Evolutionary conservation across 1,140 invertebrate genomes (phyloP).

Genomic region (Ephestia elutella): DNA sequence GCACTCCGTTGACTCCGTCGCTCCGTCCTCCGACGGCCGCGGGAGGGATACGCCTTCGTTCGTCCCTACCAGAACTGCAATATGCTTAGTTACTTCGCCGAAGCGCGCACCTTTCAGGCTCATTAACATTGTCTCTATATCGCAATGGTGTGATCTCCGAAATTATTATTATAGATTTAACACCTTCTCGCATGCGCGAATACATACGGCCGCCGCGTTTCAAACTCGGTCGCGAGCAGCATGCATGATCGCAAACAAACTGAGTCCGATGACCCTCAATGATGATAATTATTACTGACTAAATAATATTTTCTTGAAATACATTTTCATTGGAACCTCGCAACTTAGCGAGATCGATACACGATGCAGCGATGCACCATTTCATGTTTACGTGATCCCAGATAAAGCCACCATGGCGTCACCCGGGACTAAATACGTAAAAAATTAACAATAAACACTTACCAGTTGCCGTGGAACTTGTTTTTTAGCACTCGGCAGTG

Average conservation of each 20-base stretch:
- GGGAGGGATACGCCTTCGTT: constrained; percentile 65
- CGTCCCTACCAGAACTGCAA: constrained; percentile 58
- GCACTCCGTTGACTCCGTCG: constrained; percentile 5
- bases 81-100: constrained; percentile 48
- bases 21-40: constrained; percentile 31
- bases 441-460: constrained; percentile 69
- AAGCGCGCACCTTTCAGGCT: constrained; percentile 40
- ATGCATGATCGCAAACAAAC: constrained; percentile 64
- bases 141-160: constrained; percentile 52
- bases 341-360: constrained; percentile 66
- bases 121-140: constrained; percentile 43
- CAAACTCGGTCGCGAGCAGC: constrained; percentile 59
- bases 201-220: constrained; percentile 72
- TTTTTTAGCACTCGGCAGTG: constrained; percentile 72
- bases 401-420: constrained; percentile 76
- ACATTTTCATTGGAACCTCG: constrained; percentile 34
- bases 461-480: constrained; percentile 73
- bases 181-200: constrained; percentile 72
- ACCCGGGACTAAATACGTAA: constrained; percentile 73
- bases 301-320: constrained; percentile 28
- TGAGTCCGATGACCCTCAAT: constrained; percentile 56
- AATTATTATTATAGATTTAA: constrained; percentile 71
- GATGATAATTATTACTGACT: constrained; percentile 37
- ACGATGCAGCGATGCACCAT: constrained; percentile 73
- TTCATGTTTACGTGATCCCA: constrained; percentile 75